These are phyloP conservation scores for Zosterops borbonicus DNA, from an alignment of 2,113 vertebrate genomes.

Conservation along the genomic window DNA sequence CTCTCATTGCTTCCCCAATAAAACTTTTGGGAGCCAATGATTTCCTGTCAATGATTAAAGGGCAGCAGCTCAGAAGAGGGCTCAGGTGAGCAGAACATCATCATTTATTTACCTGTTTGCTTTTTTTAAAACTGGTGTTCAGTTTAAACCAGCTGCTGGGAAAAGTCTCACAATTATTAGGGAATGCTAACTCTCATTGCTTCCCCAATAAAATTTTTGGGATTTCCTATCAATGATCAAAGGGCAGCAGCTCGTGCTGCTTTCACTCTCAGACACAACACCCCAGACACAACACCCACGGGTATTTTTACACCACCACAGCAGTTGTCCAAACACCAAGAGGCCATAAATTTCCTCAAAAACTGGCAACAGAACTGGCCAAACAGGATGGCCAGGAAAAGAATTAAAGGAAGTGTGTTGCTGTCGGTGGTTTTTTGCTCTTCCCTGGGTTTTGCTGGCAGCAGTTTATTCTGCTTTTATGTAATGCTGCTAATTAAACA, in stretches of 20 bases:
- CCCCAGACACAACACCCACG: neutral
- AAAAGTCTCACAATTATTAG: accelerated
- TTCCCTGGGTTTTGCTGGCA: neutral
- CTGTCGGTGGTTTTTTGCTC: neutral
- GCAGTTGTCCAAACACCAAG: neutral
- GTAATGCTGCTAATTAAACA: neutral
- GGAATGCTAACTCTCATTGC: neutral
- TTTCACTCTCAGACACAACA: neutral
- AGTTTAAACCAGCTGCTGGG: neutral
- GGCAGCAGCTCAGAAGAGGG: neutral
- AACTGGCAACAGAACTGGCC: slow-evolving; percentile 47
- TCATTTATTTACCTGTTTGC: accelerated
- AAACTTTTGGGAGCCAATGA: neutral
- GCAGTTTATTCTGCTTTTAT: neutral
- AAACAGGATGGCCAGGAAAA: slow-evolving; percentile 69
- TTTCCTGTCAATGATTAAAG: neutral
- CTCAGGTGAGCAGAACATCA: neutral
- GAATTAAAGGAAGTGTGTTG: slow-evolving; percentile 62
- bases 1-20: neutral
- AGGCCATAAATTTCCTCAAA: neutral
- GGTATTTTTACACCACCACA: neutral
- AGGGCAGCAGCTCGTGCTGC: neutral
- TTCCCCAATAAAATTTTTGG: neutral
- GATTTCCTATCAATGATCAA: neutral
- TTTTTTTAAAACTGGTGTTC: neutral